These are phyloP conservation scores for Sinodicranocentrus sp. DNA, from an alignment of 2,888 invertebrate species.

Conservation along the genomic window DNA sequence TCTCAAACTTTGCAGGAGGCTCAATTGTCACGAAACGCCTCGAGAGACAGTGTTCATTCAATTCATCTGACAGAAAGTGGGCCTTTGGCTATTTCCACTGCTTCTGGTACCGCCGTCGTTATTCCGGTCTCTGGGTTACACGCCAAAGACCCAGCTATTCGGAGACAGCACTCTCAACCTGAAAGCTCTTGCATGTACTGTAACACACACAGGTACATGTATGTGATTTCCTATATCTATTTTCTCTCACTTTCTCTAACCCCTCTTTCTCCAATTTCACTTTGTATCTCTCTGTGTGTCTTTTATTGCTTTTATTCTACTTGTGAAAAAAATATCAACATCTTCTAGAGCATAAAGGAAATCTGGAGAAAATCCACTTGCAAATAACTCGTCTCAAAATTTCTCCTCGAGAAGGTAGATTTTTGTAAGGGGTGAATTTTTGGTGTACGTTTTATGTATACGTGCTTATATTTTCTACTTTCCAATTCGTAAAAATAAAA, in stretches of 20 bases:
- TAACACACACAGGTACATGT: slow-evolving; percentile 81
- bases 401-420: too few relatives aligned
- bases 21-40: slow-evolving; percentile 87
- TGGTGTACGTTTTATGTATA: too few relatives aligned
- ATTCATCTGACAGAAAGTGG: slow-evolving; percentile 79
- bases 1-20: slow-evolving; percentile 66
- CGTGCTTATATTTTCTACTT: too few relatives aligned
- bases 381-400: too few relatives aligned
- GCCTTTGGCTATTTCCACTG: slow-evolving; percentile 28
- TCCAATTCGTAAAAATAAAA: background rate
- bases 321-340: too few relatives aligned
- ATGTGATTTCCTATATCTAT: slow-evolving; percentile 40
- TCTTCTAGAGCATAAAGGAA: too few relatives aligned
- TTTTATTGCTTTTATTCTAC: too few relatives aligned
- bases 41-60: slow-evolving; percentile 87
- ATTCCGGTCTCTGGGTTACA: slow-evolving; percentile 40
- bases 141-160: slow-evolving; percentile 83
- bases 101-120: slow-evolving; percentile 77
- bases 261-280: too few relatives aligned
- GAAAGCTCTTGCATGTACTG: slow-evolving; percentile 82
- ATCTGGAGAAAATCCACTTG: too few relatives aligned
- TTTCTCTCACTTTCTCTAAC: background rate
- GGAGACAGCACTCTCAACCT: slow-evolving; percentile 92
- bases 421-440: too few relatives aligned
- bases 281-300: too few relatives aligned